Evolutionary conservation across 1,140 invertebrate genomes (phyloP), one percentile per base, ranked within the genome.

Genomic region (Pygmarrhopalites habei): DNA sequence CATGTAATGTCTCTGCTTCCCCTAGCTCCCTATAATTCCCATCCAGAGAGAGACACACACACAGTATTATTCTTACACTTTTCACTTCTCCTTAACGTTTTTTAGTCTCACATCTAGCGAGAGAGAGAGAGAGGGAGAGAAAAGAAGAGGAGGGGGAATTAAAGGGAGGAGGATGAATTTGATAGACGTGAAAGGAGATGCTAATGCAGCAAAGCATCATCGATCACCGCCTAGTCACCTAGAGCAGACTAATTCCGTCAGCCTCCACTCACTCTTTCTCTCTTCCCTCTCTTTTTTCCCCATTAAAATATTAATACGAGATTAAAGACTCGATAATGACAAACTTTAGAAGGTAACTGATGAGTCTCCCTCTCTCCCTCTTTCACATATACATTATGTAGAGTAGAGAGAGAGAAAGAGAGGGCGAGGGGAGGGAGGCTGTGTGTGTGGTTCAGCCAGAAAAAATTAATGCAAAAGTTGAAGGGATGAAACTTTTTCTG

Each of bases 381-480:
- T 41, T 41, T 64, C 56, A 58, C 46, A 25, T 39, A 17, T 39
- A 19, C 44, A 49, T 55, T 17, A 39, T 23, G 28, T 32, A 39
- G 19, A 26, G 14, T 5, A 23, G 23, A 52, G 49, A 29, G 3
- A 25, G 49, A 52, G 49, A 29, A 28, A 25, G 26, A 30, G 51
- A 7, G 32, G 15, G 32, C 15, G 32, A 35, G 32, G 15, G n/a
- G n/a, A n/a, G 5, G 5, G 15, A 35, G 32, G 5, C 5, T 35
- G 32, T 35, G 29, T 61, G 29, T 57, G 43, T 47, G 62, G 56
- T 43, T 64, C 32, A 23, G 5, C 15, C 32, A 64, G 53, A 65
- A 65, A 65, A 65, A 65, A 65, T 65, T 65, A 65, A 65, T 65
- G 64, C 64, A 65, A 65, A 65, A 65, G 64, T 65, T 65, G 58